A percentile compares a stretch with the other conserved stretches of the same genome.
Conservation (phyloP, 2,888 invertebrate species). For the Mythimna impura region DNA sequence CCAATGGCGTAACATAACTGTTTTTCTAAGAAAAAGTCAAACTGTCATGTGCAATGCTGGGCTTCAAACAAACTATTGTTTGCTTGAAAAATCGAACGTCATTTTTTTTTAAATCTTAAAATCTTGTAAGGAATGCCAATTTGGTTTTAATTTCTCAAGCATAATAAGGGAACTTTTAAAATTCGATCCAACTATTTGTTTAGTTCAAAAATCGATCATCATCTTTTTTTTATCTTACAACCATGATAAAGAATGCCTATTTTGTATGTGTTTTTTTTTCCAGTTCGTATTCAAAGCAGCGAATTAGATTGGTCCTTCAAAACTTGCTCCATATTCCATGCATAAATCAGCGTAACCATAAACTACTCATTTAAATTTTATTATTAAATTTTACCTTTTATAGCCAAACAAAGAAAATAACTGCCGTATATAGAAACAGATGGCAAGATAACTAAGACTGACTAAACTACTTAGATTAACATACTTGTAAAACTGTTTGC, state of each 20-base stretch:
- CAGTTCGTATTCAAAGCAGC: not conserved
- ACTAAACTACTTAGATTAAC: conserved; percentile 47
- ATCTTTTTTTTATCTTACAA: not conserved
- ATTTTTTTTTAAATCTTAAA: not conserved
- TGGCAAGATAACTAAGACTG: conserved; percentile 35
- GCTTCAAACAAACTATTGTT: conserved; percentile 4
- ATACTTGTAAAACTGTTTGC: conserved; percentile 54
- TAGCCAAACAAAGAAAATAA: conserved; percentile 54
- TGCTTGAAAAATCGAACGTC: not conserved
- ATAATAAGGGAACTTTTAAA: not conserved
- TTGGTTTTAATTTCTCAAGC: not conserved
- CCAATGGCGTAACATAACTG: conserved; percentile 38
- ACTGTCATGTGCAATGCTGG: not conserved
- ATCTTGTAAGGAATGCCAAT: not conserved
- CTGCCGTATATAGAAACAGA: conserved; percentile 32
- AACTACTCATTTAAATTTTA: conserved; percentile 57
- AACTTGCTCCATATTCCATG: conserved; percentile 30
- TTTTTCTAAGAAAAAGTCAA: conserved; percentile 11
- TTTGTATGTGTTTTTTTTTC: conserved; percentile 2
- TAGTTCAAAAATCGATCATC: not conserved
- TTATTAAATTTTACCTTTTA: conserved; percentile 59
- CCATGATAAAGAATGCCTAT: not conserved
- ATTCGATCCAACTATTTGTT: not conserved
- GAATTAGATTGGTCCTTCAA: conserved; percentile 10
- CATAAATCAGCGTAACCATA: conserved; percentile 35